phyloP scores from a whole-genome alignment of 2,113 vertebrate genomes.

The Rhinolophus ferrumequinum region DNA sequence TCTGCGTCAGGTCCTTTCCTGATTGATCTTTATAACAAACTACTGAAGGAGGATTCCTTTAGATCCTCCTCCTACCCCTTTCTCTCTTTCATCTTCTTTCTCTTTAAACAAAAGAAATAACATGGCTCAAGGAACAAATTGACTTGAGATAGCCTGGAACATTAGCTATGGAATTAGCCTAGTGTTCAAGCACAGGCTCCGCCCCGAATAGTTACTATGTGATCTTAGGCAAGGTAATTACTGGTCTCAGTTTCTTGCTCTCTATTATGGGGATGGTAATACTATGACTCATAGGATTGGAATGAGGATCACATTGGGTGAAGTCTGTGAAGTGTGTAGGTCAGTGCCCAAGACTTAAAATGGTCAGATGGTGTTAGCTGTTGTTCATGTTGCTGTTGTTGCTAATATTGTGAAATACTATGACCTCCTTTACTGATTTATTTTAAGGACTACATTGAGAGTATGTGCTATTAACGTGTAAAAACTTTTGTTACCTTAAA shows the following conservation, averaged over 20 bases:
- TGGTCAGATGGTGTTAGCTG: background rate
- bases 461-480: background rate
- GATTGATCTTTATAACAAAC: background rate
- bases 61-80: background rate
- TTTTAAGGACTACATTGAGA: background rate
- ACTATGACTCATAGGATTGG: background rate
- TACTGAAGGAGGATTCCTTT: background rate
- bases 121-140: background rate
- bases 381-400: background rate
- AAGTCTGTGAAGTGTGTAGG: background rate
- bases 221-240: constrained; percentile 18
- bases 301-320: background rate
- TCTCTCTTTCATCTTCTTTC: background rate
- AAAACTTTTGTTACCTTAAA: background rate
- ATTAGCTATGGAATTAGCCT: background rate
- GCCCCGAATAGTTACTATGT: background rate
- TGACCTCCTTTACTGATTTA: background rate
- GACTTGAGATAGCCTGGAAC: background rate
- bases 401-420: background rate
- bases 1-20: background rate
- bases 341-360: background rate
- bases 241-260: background rate
- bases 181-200: background rate
- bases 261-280: background rate
- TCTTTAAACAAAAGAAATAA: background rate